Conservation (phyloP, 2,113 vertebrate genomes). For the Glaucomys volans region DNA sequence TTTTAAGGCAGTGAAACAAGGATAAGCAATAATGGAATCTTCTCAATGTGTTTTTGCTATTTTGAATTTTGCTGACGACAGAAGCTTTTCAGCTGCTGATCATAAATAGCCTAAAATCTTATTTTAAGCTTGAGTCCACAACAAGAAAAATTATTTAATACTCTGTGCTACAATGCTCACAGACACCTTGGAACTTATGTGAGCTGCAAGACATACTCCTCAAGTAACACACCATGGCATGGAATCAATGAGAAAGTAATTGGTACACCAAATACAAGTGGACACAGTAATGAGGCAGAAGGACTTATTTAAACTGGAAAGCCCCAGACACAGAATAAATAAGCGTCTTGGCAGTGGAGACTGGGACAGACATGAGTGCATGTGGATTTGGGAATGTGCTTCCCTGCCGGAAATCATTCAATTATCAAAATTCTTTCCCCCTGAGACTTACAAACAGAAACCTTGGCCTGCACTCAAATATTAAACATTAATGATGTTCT, state of each 20-base stretch:
- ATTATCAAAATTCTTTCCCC: conserved; percentile 72
- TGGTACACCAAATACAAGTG: conserved; percentile 70
- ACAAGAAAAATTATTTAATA: conserved; percentile 61
- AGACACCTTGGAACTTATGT: conserved; percentile 66
- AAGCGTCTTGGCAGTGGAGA: conserved; percentile 61
- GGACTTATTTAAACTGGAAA: conserved; percentile 79
- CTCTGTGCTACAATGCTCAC: conserved; percentile 52
- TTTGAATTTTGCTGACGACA: conserved; percentile 80
- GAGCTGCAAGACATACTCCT: conserved; percentile 26
- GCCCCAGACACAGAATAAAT: conserved; percentile 74
- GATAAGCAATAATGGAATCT: conserved; percentile 77
- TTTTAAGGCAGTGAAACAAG: conserved; percentile 68
- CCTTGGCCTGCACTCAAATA: conserved; percentile 43
- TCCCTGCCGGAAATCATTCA: conserved; percentile 75
- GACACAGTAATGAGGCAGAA: conserved; percentile 70
- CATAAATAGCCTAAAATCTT: conserved; percentile 58
- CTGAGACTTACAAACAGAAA: conserved; percentile 77
- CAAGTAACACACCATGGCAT: conserved; percentile 50
- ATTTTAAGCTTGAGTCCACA: conserved; percentile 64
- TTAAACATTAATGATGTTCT: conserved; percentile 75
- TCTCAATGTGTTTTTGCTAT: conserved; percentile 55
- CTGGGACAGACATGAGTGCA: conserved; percentile 43
- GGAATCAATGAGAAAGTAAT: conserved; percentile 64
- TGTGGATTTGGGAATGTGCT: conserved; percentile 65
- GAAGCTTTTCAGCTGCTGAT: conserved; percentile 83